Evolutionary conservation across 1,140 invertebrate genomes (phyloP).

Genomic region (Anthonomus grandis): DNA sequence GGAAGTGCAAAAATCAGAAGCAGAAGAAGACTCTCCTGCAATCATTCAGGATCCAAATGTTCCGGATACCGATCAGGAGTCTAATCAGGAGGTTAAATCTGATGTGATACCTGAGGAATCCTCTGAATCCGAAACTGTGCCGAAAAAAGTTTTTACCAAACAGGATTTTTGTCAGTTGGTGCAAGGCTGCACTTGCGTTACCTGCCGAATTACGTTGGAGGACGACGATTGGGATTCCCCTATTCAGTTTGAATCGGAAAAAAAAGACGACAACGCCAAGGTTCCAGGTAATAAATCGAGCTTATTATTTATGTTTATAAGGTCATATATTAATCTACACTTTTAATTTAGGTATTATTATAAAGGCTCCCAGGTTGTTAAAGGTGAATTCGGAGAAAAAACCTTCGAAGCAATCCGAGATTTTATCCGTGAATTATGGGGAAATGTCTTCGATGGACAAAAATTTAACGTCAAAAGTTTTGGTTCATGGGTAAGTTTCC

Average conservation of each 20-base stretch:
- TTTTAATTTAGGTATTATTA: conserved; percentile 4
- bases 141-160: conserved; percentile 4
- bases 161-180: conserved; percentile 12
- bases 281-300: not conserved
- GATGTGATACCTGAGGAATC: no score
- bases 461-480: conserved; percentile 18
- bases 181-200: conserved; percentile 8
- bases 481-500: conserved; percentile 39
- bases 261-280: not conserved
- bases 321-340: conserved; percentile 9
- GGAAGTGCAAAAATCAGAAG: no score
- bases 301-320: conserved; percentile 8
- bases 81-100: not conserved
- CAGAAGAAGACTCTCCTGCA: no score
- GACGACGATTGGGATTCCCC: conserved; percentile 24
- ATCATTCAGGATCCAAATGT: no score
- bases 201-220: conserved; percentile 10
- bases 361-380: conserved; percentile 26
- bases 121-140: not conserved
- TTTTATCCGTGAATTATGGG: conserved; percentile 25
- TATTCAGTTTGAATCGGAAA: conserved; percentile 4
- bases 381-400: conserved; percentile 2
- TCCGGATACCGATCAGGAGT: not conserved
- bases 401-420: conserved; percentile 15
- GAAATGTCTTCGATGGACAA: conserved; percentile 33